Percentiles rank a stretch among this genome's conserved stretches.
Conservation (phyloP, 2,797 vertebrate genomes). For the Urocyon cinereoargenteus region DNA sequence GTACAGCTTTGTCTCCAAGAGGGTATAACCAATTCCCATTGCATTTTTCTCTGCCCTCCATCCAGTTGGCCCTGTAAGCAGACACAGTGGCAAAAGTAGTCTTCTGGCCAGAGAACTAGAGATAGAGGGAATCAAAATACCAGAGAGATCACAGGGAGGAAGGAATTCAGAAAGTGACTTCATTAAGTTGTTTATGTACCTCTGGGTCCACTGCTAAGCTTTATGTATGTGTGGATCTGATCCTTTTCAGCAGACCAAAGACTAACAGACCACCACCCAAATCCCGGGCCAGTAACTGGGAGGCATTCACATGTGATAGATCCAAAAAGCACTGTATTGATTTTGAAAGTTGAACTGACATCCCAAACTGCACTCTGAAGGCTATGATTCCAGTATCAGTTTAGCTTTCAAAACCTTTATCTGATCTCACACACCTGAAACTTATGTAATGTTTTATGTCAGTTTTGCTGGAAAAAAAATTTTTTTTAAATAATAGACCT, state of each 20-base stretch:
- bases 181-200: neutral
- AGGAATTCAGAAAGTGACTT: neutral
- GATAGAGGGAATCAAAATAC: neutral
- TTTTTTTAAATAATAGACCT: neutral
- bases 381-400: neutral
- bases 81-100: neutral
- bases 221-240: neutral
- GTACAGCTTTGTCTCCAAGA: neutral
- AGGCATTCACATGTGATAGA: neutral
- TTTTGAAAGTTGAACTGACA: neutral
- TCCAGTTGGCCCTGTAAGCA: neutral
- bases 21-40: neutral
- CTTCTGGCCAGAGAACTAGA: neutral
- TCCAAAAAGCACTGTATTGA: neutral
- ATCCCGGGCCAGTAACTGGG: neutral
- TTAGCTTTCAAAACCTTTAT: neutral
- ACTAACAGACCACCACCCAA: neutral
- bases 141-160: neutral
- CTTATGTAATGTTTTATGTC: neutral
- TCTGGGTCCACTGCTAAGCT: neutral
- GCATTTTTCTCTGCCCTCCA: neutral
- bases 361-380: neutral
- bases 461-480: rapidly evolving
- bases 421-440: neutral
- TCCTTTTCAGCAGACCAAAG: neutral